Evolutionary conservation across 1,140 invertebrate species (phyloP), one percentile per base, ranked within the genome.

Genomic region (Subanguina moxae): DNA sequence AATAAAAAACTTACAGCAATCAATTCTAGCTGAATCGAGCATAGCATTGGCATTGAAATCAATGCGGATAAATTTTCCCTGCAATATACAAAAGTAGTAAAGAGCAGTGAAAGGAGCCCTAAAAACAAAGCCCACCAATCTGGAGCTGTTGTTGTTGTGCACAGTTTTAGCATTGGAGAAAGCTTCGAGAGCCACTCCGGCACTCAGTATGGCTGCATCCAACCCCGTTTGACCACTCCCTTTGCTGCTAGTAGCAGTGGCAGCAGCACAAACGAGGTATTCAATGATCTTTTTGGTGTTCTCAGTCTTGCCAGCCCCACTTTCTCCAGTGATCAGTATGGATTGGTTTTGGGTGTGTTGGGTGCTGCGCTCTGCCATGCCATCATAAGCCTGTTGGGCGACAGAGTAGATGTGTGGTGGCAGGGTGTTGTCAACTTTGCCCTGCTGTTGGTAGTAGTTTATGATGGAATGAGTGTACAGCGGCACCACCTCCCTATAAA

Each of bases 351-450:
- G 94, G 56, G 93, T 89, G 87, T 87, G 1, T 43, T 64, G 25
- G 58, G 43, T 52, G 23, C 17, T 88, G 96, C 93, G 93, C 91
- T 96, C 93, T 70, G 97, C 86, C 92, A 99, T 97, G 57, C 91
- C 94, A 83, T 92, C 89, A 85, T 97, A 97, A 46, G 95, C 94
- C 67, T 90, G 92, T 85, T 98, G 94, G 71, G 95, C 95, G 84
- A 98, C 96, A 82, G 94, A 94, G 85, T 96, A 99, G 48, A 98
- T 93, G 85, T 98, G 95, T 30, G 95, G 95, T 64, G 95, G 95
- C 58, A 97, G 43, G 62, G 64, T 63, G 15, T 68, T 56, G 13
- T 73, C 28, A 75, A 97, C 91, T 88, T 97, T 94, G 87, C 90
- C 94, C 87, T 94, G 90, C 87, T 94, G 92, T 87, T 92, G 92